Evolutionary conservation across 2,797 vertebrate species (phyloP), one percentile per base, ranked within the genome.

Genomic region (Micropoecilia bifurca): DNA sequence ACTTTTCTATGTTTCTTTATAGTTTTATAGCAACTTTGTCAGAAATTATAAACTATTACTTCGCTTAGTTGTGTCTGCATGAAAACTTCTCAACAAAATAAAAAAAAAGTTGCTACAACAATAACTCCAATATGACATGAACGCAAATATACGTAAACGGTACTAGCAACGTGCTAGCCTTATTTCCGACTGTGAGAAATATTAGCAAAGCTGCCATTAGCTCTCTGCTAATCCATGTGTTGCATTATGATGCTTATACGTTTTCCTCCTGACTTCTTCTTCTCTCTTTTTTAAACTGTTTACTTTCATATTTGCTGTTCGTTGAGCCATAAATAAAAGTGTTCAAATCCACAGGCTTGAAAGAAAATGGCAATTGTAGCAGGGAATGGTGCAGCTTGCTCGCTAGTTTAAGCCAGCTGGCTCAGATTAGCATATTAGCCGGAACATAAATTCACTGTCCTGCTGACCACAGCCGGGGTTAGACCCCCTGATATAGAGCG

Each of bases 151-250:
- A 79, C 66, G 50, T 77, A 83, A 41, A 90, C 45, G 84, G 89
- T 89, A 83, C 85, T 88, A 90, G 89, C 88, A 47, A 74, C 78
- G 73, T 81, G 86, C 88, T 87, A 84, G 79, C 79, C 78, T 91
- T 82, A 82, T 83, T 87, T 86, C 91, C 89, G 88, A 90, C 89
- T 94, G 89, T 94, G 90, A 93, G 85, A 92, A 86, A 81, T 77
- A 75, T 88, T 92, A 92, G 89, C 86, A 12, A 90, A 86, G 90
- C 88, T 83, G 80, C 86, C 86, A 79, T 91, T 91, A 76, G 86
- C 75, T 28, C 80, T 79, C 50, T 57, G 77, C 80, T 91, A 22
- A 36, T 81, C 61, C 9, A 45, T 46, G 16, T 6, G 16, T 74
- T 30, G 47, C 75, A 85, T 82, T 80, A 76, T 43, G 46, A 63